phyloP scores from a whole-genome alignment of 1,140 invertebrate genomes.

The Hycleus phaleratus region DNA sequence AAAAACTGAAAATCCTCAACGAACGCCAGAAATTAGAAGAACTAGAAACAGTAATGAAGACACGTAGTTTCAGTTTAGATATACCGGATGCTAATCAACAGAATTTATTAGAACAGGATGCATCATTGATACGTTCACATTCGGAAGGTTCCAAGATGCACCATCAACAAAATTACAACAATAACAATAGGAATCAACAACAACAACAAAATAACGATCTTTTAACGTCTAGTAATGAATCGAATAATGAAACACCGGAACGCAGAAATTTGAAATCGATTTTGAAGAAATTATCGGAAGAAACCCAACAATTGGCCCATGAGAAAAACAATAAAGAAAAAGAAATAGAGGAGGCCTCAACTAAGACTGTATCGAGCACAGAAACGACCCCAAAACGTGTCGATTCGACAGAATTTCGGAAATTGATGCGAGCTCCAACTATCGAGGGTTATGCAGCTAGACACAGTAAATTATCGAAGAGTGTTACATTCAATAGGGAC shows the following conservation, averaged over 20 bases:
- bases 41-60: constrained; percentile 62
- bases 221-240: constrained; percentile 53
- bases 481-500: constrained; percentile 79
- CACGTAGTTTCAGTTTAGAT: constrained; percentile 71
- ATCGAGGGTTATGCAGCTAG: constrained; percentile 78
- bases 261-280: constrained; percentile 76
- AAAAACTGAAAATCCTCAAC: constrained; percentile 80
- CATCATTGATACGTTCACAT: constrained; percentile 32
- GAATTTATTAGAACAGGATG: constrained; percentile 43
- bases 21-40: constrained; percentile 79
- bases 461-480: constrained; percentile 80
- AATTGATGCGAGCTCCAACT: constrained; percentile 67
- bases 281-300: constrained; percentile 69
- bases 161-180: constrained; percentile 36
- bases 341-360: constrained; percentile 1
- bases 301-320: constrained; percentile 39
- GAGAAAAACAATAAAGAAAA: constrained; percentile 2
- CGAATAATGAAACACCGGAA: constrained; percentile 77
- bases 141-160: constrained; percentile 52
- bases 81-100: constrained; percentile 55
- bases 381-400: constrained; percentile 40
- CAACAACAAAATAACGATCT: constrained; percentile 18
- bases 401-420: constrained; percentile 51
- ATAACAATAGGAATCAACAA: constrained; percentile 17
- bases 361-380: constrained; percentile 29